Evolutionary conservation across 2,797 vertebrate genomes (phyloP).

Genomic region (Myripristis jacobus): DNA sequence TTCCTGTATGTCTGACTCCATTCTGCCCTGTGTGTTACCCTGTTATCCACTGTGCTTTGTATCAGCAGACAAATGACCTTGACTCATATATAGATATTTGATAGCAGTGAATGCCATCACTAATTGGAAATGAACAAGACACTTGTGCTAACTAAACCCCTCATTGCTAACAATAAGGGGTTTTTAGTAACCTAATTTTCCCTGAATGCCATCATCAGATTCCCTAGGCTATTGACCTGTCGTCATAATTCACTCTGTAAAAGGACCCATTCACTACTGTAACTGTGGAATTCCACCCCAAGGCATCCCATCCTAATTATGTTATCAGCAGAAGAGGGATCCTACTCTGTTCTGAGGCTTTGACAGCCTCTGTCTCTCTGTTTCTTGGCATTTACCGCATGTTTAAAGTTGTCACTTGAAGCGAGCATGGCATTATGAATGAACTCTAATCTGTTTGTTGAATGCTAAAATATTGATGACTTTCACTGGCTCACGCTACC

Average conservation of each 20-base stretch:
- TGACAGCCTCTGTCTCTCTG: slow-evolving; percentile 2
- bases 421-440: slow-evolving; percentile 35
- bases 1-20: slow-evolving; percentile 22
- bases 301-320: slow-evolving; percentile 60
- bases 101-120: slow-evolving; percentile 47
- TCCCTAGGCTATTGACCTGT: slow-evolving; percentile 58
- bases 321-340: slow-evolving; percentile 61
- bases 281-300: slow-evolving; percentile 69
- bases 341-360: slow-evolving; percentile 38
- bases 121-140: slow-evolving; percentile 61
- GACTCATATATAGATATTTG: slow-evolving; percentile 52
- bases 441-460: slow-evolving; percentile 46
- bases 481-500: slow-evolving; percentile 47
- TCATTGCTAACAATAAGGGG: slow-evolving; percentile 55
- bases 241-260: slow-evolving; percentile 52
- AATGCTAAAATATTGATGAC: slow-evolving; percentile 42
- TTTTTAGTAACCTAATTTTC: slow-evolving; percentile 54
- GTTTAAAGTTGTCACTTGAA: slow-evolving; percentile 20
- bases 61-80: slow-evolving; percentile 56
- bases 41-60: slow-evolving; percentile 25
- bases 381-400: slow-evolving; percentile 31
- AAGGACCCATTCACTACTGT: slow-evolving; percentile 68
- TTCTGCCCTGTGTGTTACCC: slow-evolving; percentile 30
- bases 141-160: slow-evolving; percentile 46
- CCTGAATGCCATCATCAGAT: slow-evolving; percentile 48